phyloP scores from a whole-genome alignment of 1,140 invertebrate genomes.

The Lordiphosa collinella region DNA sequence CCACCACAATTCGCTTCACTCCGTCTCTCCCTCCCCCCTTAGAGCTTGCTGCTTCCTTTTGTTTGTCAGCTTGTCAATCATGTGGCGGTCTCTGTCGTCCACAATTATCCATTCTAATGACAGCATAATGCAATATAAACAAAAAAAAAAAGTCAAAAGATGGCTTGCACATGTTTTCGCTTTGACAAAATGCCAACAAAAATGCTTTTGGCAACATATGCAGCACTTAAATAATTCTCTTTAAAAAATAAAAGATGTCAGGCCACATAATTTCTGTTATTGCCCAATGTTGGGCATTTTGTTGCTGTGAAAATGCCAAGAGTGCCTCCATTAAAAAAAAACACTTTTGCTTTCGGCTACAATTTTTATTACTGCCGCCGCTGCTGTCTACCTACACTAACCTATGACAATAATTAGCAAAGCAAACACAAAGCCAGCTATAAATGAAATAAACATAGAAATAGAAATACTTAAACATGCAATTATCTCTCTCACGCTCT shows the following conservation, averaged over 20 bases:
- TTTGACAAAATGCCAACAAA: slow-evolving; percentile 68
- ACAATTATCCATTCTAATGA: slow-evolving; percentile 76
- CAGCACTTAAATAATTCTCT: slow-evolving; percentile 65
- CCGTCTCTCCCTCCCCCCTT: slow-evolving; percentile 5
- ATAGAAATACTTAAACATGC: slow-evolving; percentile 1
- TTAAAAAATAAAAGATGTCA: slow-evolving; percentile 46
- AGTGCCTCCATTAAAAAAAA: slow-evolving; percentile 28
- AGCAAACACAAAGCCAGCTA: slow-evolving; percentile 33
- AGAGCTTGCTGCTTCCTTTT: slow-evolving; percentile 17
- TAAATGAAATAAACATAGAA: slow-evolving; percentile 14
- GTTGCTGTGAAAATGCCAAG: slow-evolving; percentile 53
- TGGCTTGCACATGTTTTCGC: slow-evolving; percentile 64
- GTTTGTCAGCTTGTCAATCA: slow-evolving; percentile 60
- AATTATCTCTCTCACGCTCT: too few relatives aligned
- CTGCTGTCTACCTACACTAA: slow-evolving; percentile 56
- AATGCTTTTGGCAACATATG: slow-evolving; percentile 47
- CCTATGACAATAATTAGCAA: slow-evolving; percentile 75
- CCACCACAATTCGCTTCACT: not conserved
- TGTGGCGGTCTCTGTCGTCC: slow-evolving; percentile 37
- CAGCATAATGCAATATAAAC: slow-evolving; percentile 47
- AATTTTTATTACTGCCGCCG: slow-evolving; percentile 41
- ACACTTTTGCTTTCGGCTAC: slow-evolving; percentile 61
- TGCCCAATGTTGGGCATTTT: slow-evolving; percentile 39
- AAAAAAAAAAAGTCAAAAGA: slow-evolving; percentile 35
- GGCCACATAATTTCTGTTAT: slow-evolving; percentile 32